Evolutionary conservation across 2,888 invertebrate genomes (phyloP).

Genomic region (Ophraella communa): DNA sequence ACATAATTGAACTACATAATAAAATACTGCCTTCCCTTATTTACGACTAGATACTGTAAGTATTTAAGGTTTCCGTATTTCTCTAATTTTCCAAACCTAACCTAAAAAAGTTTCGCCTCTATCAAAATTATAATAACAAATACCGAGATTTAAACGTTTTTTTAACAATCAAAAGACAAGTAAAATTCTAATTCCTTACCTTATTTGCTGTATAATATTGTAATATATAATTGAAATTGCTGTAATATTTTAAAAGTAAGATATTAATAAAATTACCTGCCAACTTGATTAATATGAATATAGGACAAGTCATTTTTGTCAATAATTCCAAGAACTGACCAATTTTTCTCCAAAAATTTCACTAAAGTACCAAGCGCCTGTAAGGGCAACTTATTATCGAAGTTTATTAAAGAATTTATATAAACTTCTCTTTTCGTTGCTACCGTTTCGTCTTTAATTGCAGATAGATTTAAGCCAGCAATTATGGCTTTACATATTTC

Average conservation of each 20-base stretch:
- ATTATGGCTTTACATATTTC: slow-evolving; percentile 48
- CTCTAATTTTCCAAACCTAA: too few species aligned
- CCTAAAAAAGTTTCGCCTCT: too few species aligned
- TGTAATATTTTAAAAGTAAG: too few species aligned
- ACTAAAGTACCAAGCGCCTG: slow-evolving; percentile 76
- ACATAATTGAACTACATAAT: too few species aligned
- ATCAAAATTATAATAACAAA: too few species aligned
- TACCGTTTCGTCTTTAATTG: slow-evolving; percentile 59
- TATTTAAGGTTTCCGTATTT: too few species aligned
- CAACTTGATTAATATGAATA: slow-evolving; percentile 65
- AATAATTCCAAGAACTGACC: slow-evolving; percentile 55
- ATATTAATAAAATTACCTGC: slow-evolving; percentile 62
- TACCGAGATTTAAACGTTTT: too few species aligned
- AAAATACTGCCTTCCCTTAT: too few species aligned
- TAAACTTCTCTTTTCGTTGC: slow-evolving; percentile 66
- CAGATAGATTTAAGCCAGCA: slow-evolving; percentile 53
- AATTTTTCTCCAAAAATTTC: slow-evolving; percentile 73
- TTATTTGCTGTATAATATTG: too few species aligned
- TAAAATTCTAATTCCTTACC: too few species aligned
- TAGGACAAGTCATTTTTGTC: slow-evolving; percentile 63
- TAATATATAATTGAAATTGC: slow-evolving; percentile 13
- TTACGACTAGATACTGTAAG: too few species aligned
- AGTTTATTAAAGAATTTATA: slow-evolving; percentile 69
- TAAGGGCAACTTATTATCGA: slow-evolving; percentile 68
- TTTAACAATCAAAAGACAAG: too few species aligned